Evolutionary conservation across 2,888 invertebrate genomes (phyloP).

Genomic region (Lissonota sp.): DNA sequence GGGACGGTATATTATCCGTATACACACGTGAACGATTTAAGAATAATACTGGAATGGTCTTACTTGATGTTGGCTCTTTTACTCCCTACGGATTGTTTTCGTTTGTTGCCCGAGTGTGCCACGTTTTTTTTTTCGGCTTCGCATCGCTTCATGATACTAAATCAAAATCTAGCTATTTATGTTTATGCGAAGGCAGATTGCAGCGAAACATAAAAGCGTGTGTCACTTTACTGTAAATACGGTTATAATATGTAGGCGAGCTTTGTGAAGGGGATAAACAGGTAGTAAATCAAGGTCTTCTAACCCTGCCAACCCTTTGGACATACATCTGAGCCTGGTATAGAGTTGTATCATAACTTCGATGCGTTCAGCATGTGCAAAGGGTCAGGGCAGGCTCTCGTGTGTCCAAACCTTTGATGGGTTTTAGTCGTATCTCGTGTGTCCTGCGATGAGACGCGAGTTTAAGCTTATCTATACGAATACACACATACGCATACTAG

Average conservation of each 20-base stretch:
- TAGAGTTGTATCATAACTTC: conserved; percentile 31
- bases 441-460: conserved; percentile 13
- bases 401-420: conserved; percentile 57
- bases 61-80: not conserved
- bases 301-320: conserved; percentile 65
- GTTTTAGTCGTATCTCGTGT: conserved; percentile 48
- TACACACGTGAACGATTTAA: conserved; percentile 24
- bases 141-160: not conserved
- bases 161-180: conserved; percentile 9
- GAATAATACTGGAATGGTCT: conserved; percentile 24
- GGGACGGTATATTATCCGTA: conserved; percentile 15
- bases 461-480: conserved; percentile 6
- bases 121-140: conserved; percentile 16
- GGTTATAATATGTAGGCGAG: conserved; percentile 80
- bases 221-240: conserved; percentile 82
- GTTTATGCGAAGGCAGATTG: conserved; percentile 2
- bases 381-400: conserved; percentile 55
- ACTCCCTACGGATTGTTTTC: not conserved
- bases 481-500: not conserved
- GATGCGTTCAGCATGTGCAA: conserved; percentile 52
- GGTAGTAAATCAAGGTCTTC: conserved; percentile 80
- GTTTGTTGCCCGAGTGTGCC: not conserved
- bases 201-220: conserved; percentile 35
- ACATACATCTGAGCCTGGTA: conserved; percentile 5
- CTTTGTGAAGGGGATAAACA: conserved; percentile 80